These are phyloP conservation scores for Drosophila pseudotalamancana DNA, from an alignment of 2,888 invertebrate species.

Conservation along the genomic window DNA sequence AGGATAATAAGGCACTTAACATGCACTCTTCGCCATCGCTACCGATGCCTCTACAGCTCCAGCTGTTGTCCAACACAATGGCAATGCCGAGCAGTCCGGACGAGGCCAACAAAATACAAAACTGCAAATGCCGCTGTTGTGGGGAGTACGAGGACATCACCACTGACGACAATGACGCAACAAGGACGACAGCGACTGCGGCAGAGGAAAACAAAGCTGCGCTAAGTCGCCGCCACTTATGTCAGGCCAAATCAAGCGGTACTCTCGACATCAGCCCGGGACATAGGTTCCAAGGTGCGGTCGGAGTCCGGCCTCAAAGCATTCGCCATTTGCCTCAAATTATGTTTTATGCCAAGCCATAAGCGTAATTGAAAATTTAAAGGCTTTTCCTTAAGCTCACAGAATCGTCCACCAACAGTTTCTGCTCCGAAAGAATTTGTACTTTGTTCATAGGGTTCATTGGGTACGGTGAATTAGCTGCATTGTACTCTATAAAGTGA, in stretches of 20 bases:
- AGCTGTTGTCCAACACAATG: conserved; percentile 60
- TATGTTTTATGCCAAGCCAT: conserved; percentile 79
- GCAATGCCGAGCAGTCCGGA: conserved; percentile 12
- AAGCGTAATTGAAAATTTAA: conserved; percentile 76
- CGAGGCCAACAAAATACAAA: conserved; percentile 37
- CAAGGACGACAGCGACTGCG: conserved; percentile 25
- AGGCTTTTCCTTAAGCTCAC: conserved; percentile 3
- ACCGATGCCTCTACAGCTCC: conserved; percentile 17
- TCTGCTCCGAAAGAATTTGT: background rate
- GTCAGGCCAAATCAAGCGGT: conserved; percentile 74
- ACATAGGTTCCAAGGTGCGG: conserved; percentile 6
- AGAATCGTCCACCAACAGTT: conserved; percentile 1
- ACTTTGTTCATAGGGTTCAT: background rate
- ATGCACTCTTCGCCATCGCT: conserved; percentile 63
- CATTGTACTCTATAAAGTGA: no score
- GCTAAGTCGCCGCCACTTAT: conserved; percentile 64
- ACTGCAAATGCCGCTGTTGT: conserved; percentile 53
- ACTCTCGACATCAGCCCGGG: conserved; percentile 24
- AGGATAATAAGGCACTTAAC: conserved; percentile 80
- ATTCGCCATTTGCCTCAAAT: conserved; percentile 59
- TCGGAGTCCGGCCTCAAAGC: conserved; percentile 1
- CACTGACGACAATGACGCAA: conserved; percentile 34
- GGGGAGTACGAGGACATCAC: conserved; percentile 39
- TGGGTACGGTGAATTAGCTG: no score
- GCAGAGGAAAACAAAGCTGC: conserved; percentile 32